These are phyloP conservation scores for Glaucidium brasilianum DNA, from an alignment of 2,113 vertebrate species.

Conservation along the genomic window DNA sequence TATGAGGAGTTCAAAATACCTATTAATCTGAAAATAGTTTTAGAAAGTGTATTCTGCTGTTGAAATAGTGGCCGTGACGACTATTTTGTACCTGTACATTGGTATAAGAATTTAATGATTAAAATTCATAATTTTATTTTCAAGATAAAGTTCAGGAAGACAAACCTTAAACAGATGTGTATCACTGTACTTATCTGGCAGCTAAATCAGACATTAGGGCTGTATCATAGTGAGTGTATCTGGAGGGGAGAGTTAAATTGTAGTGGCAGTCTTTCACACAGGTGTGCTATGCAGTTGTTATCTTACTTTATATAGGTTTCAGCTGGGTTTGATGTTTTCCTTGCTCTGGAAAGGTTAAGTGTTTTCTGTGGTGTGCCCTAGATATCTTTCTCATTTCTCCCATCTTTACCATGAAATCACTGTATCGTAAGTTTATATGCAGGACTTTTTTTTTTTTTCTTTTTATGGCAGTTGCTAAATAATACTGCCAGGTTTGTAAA, in stretches of 20 bases:
- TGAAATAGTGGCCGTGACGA: neutral
- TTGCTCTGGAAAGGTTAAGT: neutral
- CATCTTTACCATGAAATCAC: neutral
- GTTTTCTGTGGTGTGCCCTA: neutral
- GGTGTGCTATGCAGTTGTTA: neutral
- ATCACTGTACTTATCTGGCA: neutral
- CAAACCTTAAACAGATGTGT: neutral
- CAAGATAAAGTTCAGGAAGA: neutral
- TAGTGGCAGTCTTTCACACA: neutral
- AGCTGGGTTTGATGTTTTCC: neutral
- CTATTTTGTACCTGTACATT: neutral
- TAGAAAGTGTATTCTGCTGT: neutral
- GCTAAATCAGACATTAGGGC: accelerated
- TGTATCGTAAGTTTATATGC: neutral
- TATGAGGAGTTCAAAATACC: neutral
- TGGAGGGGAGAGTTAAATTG: neutral
- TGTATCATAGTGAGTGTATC: neutral
- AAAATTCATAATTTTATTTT: neutral
- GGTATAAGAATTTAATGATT: neutral
- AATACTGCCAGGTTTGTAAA: neutral
- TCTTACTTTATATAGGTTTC: neutral
- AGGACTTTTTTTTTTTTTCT: neutral
- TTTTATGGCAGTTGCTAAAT: neutral
- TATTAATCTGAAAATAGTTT: neutral
- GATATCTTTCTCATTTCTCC: neutral